phyloP scores from a whole-genome alignment of 2,797 vertebrate species.

The Oophaga sylvatica region DNA sequence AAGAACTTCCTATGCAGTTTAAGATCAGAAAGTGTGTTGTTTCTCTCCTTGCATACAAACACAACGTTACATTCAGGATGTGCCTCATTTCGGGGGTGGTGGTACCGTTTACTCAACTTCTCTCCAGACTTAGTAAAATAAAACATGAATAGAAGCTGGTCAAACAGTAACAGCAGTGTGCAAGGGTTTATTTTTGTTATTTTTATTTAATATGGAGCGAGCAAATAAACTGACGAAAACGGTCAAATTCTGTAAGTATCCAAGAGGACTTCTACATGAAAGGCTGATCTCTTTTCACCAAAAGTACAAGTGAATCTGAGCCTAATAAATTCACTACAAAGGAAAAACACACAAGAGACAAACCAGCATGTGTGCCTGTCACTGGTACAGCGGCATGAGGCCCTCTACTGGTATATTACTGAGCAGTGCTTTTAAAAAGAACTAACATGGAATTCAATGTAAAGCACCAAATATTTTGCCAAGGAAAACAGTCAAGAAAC shows the following conservation, averaged over 20 bases:
- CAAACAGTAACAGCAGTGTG: constrained; percentile 27
- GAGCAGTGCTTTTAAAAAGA: constrained; percentile 27
- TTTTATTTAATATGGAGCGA: constrained; percentile 17
- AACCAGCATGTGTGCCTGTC: constrained; percentile 11
- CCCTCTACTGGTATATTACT: constrained; percentile 3
- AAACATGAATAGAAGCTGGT: neutral
- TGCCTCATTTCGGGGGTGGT: constrained; percentile 31
- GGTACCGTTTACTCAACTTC: constrained; percentile 15
- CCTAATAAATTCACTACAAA: constrained; percentile 15
- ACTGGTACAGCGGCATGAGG: constrained; percentile 1
- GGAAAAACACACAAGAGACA: constrained; percentile 18
- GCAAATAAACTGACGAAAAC: neutral
- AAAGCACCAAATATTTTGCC: constrained; percentile 63
- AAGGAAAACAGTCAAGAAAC: constrained; percentile 43
- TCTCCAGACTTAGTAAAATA: constrained; percentile 1
- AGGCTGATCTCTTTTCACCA: neutral
- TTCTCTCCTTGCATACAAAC: constrained; percentile 14
- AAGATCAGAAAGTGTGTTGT: constrained; percentile 27
- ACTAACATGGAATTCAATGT: constrained; percentile 55
- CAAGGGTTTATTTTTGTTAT: constrained; percentile 15
- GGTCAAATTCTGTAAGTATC: constrained; percentile 14
- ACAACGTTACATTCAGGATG: constrained; percentile 31
- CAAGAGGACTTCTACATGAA: neutral
- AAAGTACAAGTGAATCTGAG: neutral
- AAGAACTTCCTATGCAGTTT: constrained; percentile 25